Evolutionary conservation across 2,888 invertebrate species (phyloP), one percentile per base, ranked within the genome.

Genomic region (Meteorus colon): DNA sequence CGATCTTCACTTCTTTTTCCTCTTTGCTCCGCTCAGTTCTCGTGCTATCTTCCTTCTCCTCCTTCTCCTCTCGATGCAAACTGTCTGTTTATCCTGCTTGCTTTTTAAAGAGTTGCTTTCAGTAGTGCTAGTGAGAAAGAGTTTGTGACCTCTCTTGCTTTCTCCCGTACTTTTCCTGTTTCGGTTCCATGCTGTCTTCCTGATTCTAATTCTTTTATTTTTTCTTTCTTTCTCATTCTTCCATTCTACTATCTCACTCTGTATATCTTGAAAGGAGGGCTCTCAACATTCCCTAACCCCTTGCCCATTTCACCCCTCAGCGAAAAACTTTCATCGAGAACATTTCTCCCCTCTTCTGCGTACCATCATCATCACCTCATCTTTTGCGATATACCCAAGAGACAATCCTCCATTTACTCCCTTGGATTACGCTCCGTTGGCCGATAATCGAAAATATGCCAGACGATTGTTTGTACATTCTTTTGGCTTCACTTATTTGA

Each of bases 21-120:
- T 66, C 63, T 66, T 37, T 75, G 41, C 55, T 37, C 63, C 45
- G 62, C 45, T 24, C 73, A 68, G 34, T 67, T 14, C 24, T 70
- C 48, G 67, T 59, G 29, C 59, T 37, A 62, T 45, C 81, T 82
- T 78, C 76, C 70, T 68, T 31, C 29, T 63, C 3, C 60, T 45
- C 81, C 81, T 78, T 75, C 70, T 68, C 41, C 29, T 63, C 3
- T 63, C 71, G 68, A 70, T 81, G 83, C 83, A 84, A 88, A 86
- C 89, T 88, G 89, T 89, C 89, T 89, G 89, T 89, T 89, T 89
- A 89, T 89, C 88, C 89, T 88, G 88, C 86, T 89, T 88, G 88
- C 87, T 88, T 88, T 88, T 88, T 89, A 88, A 88, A 87, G 87
- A 88, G 86, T 82, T 86, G 84, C 83, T 85, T 65, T 41, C 65